Conservation (phyloP, 1,140 invertebrate species). For the Caenorhabditis inopinata region DNA sequence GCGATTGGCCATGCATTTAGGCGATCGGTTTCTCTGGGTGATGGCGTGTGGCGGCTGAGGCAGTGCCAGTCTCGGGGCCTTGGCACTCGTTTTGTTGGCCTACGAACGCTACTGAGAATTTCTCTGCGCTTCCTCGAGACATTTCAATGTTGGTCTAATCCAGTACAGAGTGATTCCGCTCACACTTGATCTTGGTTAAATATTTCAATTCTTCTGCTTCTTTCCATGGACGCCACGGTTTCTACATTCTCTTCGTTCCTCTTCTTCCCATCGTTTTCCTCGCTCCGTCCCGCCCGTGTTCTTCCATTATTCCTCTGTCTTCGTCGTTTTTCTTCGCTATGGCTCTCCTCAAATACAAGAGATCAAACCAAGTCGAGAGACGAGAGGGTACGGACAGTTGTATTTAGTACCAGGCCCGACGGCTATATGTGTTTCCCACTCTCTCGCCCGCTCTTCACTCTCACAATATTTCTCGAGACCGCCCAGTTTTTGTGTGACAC, state of each 20-base stretch:
- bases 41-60: neutral
- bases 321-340: too few relatives aligned
- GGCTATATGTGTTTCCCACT: neutral
- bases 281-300: neutral
- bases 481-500: constrained; percentile 10
- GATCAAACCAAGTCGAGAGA: neutral
- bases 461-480: neutral
- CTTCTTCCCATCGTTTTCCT: neutral
- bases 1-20: neutral
- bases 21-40: neutral
- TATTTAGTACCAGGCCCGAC: constrained; percentile 11
- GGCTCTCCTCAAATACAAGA: neutral
- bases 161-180: neutral
- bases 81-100: neutral
- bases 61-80: constrained; percentile 17
- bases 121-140: neutral
- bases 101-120: neutral
- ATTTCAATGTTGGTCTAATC: neutral
- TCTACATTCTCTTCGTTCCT: neutral
- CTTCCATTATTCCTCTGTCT: too few relatives aligned
- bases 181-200: too few relatives aligned
- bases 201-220: neutral
- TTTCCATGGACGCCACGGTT: neutral
- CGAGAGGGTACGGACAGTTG: neutral
- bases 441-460: neutral